phyloP scores from a whole-genome alignment of 2,888 invertebrate species.

The Bedellia somnulentella region DNA sequence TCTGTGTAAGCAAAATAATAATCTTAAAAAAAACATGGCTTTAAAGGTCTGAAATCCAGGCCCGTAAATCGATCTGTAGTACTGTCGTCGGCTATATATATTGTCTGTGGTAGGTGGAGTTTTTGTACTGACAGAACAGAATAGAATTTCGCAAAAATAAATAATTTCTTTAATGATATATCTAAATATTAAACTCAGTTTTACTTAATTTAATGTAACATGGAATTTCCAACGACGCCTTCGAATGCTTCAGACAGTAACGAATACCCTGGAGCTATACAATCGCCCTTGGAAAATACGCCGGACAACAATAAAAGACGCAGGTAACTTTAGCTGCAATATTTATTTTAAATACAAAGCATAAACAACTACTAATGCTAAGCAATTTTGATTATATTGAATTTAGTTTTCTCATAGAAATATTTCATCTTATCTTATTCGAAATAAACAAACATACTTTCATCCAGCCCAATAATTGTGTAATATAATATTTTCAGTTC shows the following conservation, averaged over 20 bases:
- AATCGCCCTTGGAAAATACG: constrained; percentile 29
- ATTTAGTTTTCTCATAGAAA: too few relatives aligned
- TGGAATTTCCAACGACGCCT: constrained; percentile 47
- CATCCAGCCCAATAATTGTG: too few relatives aligned
- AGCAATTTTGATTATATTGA: too few relatives aligned
- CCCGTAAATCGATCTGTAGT: too few relatives aligned
- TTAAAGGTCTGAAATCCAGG: background rate
- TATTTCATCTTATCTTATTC: too few relatives aligned
- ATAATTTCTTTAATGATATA: background rate
- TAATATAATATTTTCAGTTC: constrained; percentile 67
- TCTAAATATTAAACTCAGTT: background rate
- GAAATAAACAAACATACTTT: too few relatives aligned
- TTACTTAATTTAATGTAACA: constrained; percentile 10
- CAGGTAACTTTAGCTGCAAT: constrained; percentile 23
- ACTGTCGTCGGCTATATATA: too few relatives aligned
- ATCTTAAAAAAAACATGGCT: background rate
- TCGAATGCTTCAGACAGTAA: constrained; percentile 43
- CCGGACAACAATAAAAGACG: constrained; percentile 50
- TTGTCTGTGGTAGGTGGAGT: too few relatives aligned
- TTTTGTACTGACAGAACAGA: too few relatives aligned
- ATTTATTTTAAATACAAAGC: background rate
- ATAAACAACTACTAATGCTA: too few relatives aligned
- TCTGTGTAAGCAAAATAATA: too few relatives aligned
- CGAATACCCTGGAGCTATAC: constrained; percentile 33
- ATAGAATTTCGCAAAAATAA: too few relatives aligned